These are phyloP conservation scores for Eleutherodactylus coqui DNA, from an alignment of 2,797 vertebrate species.

Conservation along the genomic window DNA sequence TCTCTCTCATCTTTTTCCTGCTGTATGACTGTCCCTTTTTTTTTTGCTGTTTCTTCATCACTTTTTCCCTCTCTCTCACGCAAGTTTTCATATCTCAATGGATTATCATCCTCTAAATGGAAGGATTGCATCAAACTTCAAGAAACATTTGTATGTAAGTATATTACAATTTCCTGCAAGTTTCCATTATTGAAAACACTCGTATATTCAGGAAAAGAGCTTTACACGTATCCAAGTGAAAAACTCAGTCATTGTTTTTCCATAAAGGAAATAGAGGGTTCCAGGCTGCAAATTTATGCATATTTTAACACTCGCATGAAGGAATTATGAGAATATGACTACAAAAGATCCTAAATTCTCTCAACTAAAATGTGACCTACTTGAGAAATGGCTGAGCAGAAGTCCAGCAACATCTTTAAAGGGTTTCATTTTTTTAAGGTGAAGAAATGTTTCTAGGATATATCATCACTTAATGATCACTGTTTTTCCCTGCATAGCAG, in stretches of 20 bases:
- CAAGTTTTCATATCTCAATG: too few relatives aligned
- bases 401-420: neutral
- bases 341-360: neutral
- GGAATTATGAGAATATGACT: neutral
- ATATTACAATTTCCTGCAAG: constrained; percentile 13
- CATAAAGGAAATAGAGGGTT: constrained; percentile 43
- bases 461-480: too few relatives aligned
- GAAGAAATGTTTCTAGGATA: neutral
- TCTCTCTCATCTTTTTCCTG: too few relatives aligned
- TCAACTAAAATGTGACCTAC: neutral
- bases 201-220: constrained; percentile 27
- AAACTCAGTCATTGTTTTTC: constrained; percentile 25
- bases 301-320: constrained; percentile 13
- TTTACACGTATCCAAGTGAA: constrained; percentile 12
- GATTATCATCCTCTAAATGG: neutral
- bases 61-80: too few relatives aligned
- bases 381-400: neutral
- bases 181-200: constrained; percentile 30
- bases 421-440: neutral
- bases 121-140: neutral
- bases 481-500: too few relatives aligned
- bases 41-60: too few relatives aligned
- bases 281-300: neutral
- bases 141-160: neutral
- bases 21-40: too few relatives aligned